Evolutionary conservation across 2,797 vertebrate genomes (phyloP).

Genomic region (Periparus ater): DNA sequence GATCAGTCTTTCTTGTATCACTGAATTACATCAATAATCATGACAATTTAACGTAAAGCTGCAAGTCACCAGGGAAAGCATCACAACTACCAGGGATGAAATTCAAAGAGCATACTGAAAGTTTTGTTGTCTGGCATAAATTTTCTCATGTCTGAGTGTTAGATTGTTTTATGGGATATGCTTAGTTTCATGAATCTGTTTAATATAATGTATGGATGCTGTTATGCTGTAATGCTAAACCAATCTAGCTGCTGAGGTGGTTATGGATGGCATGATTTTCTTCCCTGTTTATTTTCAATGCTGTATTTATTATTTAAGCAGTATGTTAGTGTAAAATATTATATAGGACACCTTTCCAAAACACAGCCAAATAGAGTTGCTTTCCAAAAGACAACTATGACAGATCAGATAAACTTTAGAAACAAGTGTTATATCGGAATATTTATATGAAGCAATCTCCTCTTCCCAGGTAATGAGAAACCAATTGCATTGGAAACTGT

Average conservation of each 20-base stretch:
- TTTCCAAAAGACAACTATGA: conserved; percentile 26
- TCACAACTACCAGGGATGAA: conserved; percentile 4
- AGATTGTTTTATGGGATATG: background rate
- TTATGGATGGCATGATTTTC: conserved; percentile 10
- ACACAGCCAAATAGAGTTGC: background rate
- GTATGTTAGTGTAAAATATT: conserved; percentile 10
- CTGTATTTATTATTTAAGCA: conserved; percentile 47
- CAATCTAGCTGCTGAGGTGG: background rate
- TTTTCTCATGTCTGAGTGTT: background rate
- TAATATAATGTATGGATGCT: conserved; percentile 1
- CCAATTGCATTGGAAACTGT: conserved; percentile 12
- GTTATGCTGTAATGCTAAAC: background rate
- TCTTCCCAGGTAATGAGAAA: conserved; percentile 29
- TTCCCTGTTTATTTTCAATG: conserved; percentile 14
- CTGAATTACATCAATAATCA: background rate
- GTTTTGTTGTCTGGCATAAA: conserved; percentile 13
- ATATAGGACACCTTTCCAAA: conserved; percentile 1
- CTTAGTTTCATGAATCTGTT: conserved; percentile 32
- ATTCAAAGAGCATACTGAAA: conserved; percentile 2
- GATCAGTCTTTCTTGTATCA: background rate
- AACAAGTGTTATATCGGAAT: background rate
- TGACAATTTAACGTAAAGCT: background rate
- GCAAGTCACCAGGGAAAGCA: conserved; percentile 14
- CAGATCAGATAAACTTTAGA: conserved; percentile 15
- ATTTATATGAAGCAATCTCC: conserved; percentile 21